Evolutionary conservation across 92 coral and sea anemone genomes (phyloP).

Genomic region (Zoanthus solanderi): DNA sequence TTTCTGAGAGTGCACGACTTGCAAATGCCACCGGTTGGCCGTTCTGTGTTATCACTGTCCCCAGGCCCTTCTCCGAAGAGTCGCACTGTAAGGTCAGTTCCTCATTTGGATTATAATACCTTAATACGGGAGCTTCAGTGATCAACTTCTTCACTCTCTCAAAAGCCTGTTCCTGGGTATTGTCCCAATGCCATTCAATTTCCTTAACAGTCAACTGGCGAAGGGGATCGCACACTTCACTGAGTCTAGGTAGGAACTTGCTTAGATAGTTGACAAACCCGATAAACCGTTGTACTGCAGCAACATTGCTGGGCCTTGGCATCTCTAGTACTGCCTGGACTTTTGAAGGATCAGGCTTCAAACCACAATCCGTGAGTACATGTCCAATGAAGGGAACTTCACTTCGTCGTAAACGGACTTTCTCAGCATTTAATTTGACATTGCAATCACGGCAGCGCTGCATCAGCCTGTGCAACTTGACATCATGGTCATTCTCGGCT

Average conservation of each 20-base stretch:
- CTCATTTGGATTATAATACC: constrained; percentile 33
- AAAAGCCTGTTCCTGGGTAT: constrained; percentile 48
- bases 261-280: constrained; percentile 31
- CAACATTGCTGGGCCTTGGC: too few species aligned
- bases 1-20: constrained; percentile 44
- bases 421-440: constrained; percentile 14
- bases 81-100: constrained; percentile 51
- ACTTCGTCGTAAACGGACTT: constrained; percentile 10
- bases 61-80: constrained; percentile 17
- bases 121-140: constrained; percentile 34
- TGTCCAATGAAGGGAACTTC: too few species aligned
- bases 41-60: constrained; percentile 10
- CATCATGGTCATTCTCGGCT: constrained; percentile 39
- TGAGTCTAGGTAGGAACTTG: constrained; percentile 19
- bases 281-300: constrained; percentile 22
- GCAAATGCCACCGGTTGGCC: constrained; percentile 44
- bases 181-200: constrained; percentile 41
- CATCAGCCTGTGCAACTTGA: constrained; percentile 30
- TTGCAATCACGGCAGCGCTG: constrained; percentile 26
- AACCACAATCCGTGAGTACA: too few species aligned
- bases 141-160: constrained; percentile 21
- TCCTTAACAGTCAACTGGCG: constrained; percentile 43
- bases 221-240: too few species aligned
- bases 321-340: too few species aligned
- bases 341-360: too few species aligned